Evolutionary conservation across 1,140 invertebrate species (phyloP), one percentile per base, ranked within the genome.

Genomic region (Drosophila pseudoobscura): DNA sequence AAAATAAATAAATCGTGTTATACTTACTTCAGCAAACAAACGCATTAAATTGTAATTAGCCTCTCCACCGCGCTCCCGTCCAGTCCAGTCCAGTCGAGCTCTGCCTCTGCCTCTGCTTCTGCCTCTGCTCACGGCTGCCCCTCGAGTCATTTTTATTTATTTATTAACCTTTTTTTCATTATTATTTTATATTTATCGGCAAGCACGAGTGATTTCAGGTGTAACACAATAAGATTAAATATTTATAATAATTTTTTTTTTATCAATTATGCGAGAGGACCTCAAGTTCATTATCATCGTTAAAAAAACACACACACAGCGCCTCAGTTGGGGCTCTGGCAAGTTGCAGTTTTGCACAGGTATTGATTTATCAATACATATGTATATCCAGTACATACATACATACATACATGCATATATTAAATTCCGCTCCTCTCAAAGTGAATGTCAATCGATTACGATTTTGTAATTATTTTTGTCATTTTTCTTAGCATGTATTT

Each of bases 281-380:
- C 53, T 89, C 84, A 88, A 88, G 83, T 88, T 87, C 83, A 87
- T 87, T 88, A 89, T 88, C 84, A 88, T 88, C 79, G 70, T 88
- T 85, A 79, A 83, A 64, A 72, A 69, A 54, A 17, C 17, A 17
- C 17, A 17, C 17, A 17, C 17, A 0, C 63, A 43, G 45, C 72
- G 72, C 72, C 75, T 68, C 76, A 66, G 61, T 53, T 71, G 64
- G 53, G 11, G 41, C 49, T 43, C 17, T 31, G 29, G 9, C 24
- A 13, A 13, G 51, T 31, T 41, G 31, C 31, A 53, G 41, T 60
- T 77, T 59, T 58, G 1, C 17, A 41, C 4, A 5, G 5, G 31
- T 29, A 55, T 54, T 54, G 20, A 55, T 65, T 64, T 7, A 31
- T 9, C 29, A 26, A 26, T 52, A 57, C 65, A 53, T 41, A 75